Evolutionary conservation across 1,140 invertebrate genomes (phyloP).

Genomic region (Cyphomyrmex costatus): DNA sequence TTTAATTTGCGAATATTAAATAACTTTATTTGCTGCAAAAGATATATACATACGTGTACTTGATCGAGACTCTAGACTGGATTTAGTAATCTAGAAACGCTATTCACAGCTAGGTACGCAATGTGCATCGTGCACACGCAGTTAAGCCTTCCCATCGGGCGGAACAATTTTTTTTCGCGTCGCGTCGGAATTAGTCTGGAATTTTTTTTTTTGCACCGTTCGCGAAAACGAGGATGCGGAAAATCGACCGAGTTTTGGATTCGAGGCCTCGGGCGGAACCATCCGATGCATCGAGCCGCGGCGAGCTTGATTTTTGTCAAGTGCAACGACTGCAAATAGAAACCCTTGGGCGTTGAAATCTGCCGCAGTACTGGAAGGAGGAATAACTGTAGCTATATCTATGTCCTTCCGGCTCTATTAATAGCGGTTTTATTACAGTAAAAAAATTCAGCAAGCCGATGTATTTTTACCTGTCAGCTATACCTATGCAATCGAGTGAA

Average conservation of each 20-base stretch:
- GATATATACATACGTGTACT: not conserved
- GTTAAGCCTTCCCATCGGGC: not conserved
- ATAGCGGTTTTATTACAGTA: slow-evolving; percentile 41
- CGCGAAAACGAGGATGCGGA: slow-evolving; percentile 35
- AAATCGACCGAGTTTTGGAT: slow-evolving; percentile 62
- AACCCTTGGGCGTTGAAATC: slow-evolving; percentile 34
- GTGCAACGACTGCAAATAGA: slow-evolving; percentile 64
- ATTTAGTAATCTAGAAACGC: not conserved
- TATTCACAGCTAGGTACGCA: not conserved
- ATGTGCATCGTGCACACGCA: not conserved
- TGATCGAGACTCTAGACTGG: not conserved
- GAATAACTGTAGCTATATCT: not conserved
- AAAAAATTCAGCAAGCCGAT: slow-evolving; percentile 35
- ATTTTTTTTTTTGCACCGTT: slow-evolving; percentile 27
- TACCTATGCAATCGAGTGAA: slow-evolving; percentile 5
- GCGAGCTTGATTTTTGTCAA: slow-evolving; percentile 74
- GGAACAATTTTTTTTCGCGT: slow-evolving; percentile 34
- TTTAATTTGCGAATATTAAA: not conserved
- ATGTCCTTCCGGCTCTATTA: slow-evolving; percentile 56
- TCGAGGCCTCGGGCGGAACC: slow-evolving; percentile 19
- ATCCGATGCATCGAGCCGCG: not conserved
- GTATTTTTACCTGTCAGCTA: slow-evolving; percentile 7
- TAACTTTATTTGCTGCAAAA: not conserved
- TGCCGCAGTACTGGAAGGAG: not conserved
- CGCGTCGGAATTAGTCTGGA: slow-evolving; percentile 25